These are phyloP conservation scores for Ormyrus nitidulus DNA, from an alignment of 2,888 invertebrate species.

Conservation along the genomic window DNA sequence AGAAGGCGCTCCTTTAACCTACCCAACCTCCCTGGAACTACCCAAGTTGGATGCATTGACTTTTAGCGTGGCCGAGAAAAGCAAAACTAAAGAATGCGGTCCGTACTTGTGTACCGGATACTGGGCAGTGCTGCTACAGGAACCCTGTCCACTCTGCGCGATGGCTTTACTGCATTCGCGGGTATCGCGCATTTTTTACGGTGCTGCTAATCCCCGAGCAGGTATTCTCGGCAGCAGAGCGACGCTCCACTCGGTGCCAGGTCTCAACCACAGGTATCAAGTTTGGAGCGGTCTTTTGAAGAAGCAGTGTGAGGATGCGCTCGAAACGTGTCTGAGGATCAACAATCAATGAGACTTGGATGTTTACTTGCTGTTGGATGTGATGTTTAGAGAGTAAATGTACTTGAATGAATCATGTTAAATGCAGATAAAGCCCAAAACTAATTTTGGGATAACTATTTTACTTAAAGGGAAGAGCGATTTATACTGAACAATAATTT, in stretches of 20 bases:
- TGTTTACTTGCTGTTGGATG: too few relatives aligned
- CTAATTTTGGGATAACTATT: too few relatives aligned
- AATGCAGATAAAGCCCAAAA: too few relatives aligned
- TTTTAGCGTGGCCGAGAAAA: too few relatives aligned
- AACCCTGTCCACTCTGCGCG: slow-evolving; percentile 96
- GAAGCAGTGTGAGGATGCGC: slow-evolving; percentile 69
- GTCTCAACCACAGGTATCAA: slow-evolving; percentile 94
- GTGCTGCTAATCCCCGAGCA: slow-evolving; percentile 75
- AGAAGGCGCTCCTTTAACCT: too few relatives aligned
- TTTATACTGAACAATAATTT: too few relatives aligned
- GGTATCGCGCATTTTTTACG: slow-evolving; percentile 88
- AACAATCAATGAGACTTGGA: slow-evolving; percentile 8
- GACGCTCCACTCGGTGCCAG: slow-evolving; percentile 86
- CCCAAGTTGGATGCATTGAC: too few relatives aligned
- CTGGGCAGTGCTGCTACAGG: slow-evolving; percentile 87
- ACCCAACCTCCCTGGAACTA: too few relatives aligned
- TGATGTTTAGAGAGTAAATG: too few relatives aligned
- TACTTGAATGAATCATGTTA: too few relatives aligned
- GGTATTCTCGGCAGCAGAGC: slow-evolving; percentile 86
- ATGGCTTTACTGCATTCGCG: slow-evolving; percentile 96
- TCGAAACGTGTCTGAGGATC: slow-evolving; percentile 42
- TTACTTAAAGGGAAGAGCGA: too few relatives aligned
- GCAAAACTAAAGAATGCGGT: slow-evolving; percentile 71
- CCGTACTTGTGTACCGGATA: slow-evolving; percentile 93
- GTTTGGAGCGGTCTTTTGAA: slow-evolving; percentile 84